phyloP scores from a whole-genome alignment of 2,797 vertebrate species.

The Erpetoichthys calabaricus region DNA sequence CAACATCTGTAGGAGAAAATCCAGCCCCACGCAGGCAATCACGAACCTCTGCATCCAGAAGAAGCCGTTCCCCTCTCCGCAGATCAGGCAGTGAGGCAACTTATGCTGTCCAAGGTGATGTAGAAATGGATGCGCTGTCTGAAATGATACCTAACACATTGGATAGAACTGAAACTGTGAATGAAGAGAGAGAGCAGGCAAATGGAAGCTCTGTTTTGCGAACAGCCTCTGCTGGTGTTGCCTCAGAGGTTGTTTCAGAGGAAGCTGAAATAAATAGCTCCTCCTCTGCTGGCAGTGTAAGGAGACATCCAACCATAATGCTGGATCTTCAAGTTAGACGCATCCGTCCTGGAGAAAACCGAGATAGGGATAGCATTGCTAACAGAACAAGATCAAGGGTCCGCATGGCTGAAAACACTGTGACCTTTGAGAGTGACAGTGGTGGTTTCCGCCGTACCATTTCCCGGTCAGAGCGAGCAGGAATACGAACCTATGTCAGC shows the following conservation, averaged over 20 bases:
- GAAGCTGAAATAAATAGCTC: conserved; percentile 46
- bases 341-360: conserved; percentile 76
- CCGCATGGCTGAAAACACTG: conserved; percentile 70
- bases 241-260: conserved; percentile 48
- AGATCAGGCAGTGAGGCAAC: conserved; percentile 22
- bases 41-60: conserved; percentile 51
- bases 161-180: conserved; percentile 16
- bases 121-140: neutral
- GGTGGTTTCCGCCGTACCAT: conserved; percentile 80
- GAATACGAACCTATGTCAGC: conserved; percentile 81
- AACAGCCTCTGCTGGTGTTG: conserved; percentile 35
- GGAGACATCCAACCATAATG: conserved; percentile 79
- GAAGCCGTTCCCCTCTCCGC: conserved; percentile 74
- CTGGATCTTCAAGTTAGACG: conserved; percentile 83
- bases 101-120: conserved; percentile 16
- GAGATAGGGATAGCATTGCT: conserved; percentile 82
- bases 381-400: conserved; percentile 78
- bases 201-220: conserved; percentile 39
- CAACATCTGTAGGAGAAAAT: conserved; percentile 39
- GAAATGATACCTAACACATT: conserved; percentile 6
- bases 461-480: conserved; percentile 74
- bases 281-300: conserved; percentile 24
- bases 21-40: conserved; percentile 35
- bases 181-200: conserved; percentile 27
- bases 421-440: conserved; percentile 77